Evolutionary conservation across 2,797 vertebrate genomes (phyloP), one percentile per base, ranked within the genome.

Genomic region (Sebastiscus tertius): DNA sequence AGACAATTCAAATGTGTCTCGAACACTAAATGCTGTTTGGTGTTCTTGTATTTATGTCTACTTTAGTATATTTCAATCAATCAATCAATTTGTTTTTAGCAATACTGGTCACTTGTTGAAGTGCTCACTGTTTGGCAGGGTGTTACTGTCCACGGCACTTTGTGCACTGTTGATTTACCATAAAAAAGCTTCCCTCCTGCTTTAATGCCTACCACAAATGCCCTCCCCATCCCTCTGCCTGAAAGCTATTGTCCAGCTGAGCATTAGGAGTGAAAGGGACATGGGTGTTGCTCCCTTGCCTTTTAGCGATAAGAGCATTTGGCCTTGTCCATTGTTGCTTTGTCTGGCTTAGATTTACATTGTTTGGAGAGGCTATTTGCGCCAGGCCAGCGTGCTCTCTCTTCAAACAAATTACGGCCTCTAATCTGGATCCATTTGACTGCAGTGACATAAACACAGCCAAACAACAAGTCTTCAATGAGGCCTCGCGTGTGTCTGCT

Each of bases 231-330:
- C 88, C 82, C 61, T 79, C 69, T 74, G 75, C 79, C 80, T 81
- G 75, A 79, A 66, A 88, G 80, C 75, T 82, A 92, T 96, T 96
- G 95, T 96, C 85, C 80, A 61, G 77, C 24, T 70, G 76, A 90
- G 82, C 92, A 92, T 89, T 89, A 86, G 76, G 31, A 79, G 49
- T 92, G 89, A 96, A 95, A 93, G 81, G 89, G 79, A 89, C 78
- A 81, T 79, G 79, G 75, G 75, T 27, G 20, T 77, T 71, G 70
- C 77, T 86, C 82, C 89, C 82, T 93, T 94, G 95, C 90, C 79
- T 92, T 94, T 92, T 83, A 89, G 92, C 36, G 96, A 96, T 96
- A 96, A 96, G 94, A 94, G 93, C 92, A 81, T 90, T 86, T 76
- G 70, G 81, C 72, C 74, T 24, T 29, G 14, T 89, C 93, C 86